Base-by-base conservation (phyloP, 1,140 invertebrate species). In the Pteromalus puparum region DNA sequence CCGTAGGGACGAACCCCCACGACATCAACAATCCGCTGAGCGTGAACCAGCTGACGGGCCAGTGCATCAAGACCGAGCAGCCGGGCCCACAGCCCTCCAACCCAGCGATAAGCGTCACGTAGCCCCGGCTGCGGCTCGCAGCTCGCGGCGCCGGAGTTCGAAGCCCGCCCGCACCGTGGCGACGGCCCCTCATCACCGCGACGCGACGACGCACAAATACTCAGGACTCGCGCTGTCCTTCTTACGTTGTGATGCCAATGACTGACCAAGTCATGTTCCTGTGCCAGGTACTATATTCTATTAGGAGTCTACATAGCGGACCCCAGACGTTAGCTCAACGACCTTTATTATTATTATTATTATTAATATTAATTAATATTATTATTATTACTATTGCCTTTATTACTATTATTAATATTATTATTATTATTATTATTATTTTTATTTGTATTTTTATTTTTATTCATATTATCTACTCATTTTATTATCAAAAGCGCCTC, bases 11-110 rank as follows among this genome's bases (percentile, higher is more conserved):
- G 13, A 98, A 98, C 93, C 97, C 97, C 15, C 95, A 97, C 87
- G 97, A 98, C 93, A 96, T 97, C 82, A 98, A 98, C 93, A 98
- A 98, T 94, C 97, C 97, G 30, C 93, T 98, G 34, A 97, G 97
- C 92, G 97, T 98, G 48, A 97, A 97, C 89, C 97, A 97, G 92
- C 93, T 98, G 84, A 97, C 97, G 65, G 97, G 95, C 87, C 95
- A 95, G 93, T 95, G 95, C 92, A 94, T 95, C 87, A 95, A 95
- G 88, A 95, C 92, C 89, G 93, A 93, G 87, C 90, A 93, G 87
- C 90, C 91, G 84, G 89, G 88, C 48, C 86, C 90, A 53, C 91
- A 94, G 88, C 93, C 94, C 86, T 92, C 94, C 76, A 93, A 94
- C 87, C 93, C 94, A 84, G 94, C 94, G 86, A 95, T 94, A 87